A percentile compares a stretch with the other conserved stretches of the same genome.
These are phyloP conservation scores for Nerophis ophidion DNA, from an alignment of 2,113 vertebrate genomes.

Conservation along the genomic window DNA sequence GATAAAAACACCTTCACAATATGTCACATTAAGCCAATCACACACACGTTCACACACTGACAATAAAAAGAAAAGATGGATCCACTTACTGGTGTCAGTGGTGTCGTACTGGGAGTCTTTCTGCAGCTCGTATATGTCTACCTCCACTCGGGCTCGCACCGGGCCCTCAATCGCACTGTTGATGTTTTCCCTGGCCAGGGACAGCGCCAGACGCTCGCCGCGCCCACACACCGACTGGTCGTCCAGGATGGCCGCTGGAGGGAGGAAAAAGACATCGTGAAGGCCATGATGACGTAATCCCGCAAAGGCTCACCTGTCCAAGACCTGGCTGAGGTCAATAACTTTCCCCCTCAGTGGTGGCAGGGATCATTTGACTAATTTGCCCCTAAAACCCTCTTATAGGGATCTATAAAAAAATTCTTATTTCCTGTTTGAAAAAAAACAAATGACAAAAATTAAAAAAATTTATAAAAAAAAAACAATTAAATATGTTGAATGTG, in stretches of 20 bases:
- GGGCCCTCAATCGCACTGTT: conserved; percentile 84
- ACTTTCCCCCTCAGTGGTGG: conserved; percentile 98
- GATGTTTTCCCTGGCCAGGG: conserved; percentile 88
- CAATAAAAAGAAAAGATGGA: background rate
- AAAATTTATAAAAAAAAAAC: too few species aligned
- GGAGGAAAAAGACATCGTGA: conserved; percentile 24
- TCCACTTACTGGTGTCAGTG: conserved; percentile 87
- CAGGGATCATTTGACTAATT: conserved; percentile 80
- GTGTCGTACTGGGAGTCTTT: conserved; percentile 93
- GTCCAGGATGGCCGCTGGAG: conserved; percentile 79
- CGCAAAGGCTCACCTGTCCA: conserved; percentile 95
- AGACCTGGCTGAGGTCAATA: conserved; percentile 98
- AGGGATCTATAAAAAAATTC: conserved; percentile 87
- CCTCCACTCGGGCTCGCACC: conserved; percentile 81
- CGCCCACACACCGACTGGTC: conserved; percentile 90
- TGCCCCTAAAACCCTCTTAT: conserved; percentile 71
- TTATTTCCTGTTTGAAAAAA: too few species aligned
- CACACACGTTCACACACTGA: too few species aligned
- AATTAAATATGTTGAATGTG: too few species aligned
- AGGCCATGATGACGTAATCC: conserved; percentile 79
- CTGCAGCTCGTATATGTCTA: conserved; percentile 90
- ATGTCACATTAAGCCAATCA: too few species aligned
- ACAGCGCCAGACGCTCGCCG: conserved; percentile 83
- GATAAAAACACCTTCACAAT: too few species aligned
- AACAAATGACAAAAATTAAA: background rate